phyloP scores from a whole-genome alignment of 2,888 invertebrate genomes.

The Steinernema hermaphroditum region DNA sequence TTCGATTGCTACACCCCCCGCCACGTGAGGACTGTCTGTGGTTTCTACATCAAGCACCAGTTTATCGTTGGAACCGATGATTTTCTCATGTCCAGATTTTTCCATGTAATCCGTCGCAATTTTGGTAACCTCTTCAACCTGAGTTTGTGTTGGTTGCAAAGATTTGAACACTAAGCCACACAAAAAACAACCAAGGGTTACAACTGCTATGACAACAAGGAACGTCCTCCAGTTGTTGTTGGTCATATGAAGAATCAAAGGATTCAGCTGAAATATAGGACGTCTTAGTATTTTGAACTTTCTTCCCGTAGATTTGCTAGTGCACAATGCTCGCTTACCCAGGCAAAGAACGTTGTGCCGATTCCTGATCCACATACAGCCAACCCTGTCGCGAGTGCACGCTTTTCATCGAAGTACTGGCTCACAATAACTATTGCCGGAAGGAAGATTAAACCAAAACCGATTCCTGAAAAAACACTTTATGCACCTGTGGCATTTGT shows the following conservation, averaged over 20 bases:
- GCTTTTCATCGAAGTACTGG: conserved; percentile 89
- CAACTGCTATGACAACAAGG: conserved; percentile 80
- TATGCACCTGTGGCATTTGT: neutral
- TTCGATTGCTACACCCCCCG: conserved; percentile 43
- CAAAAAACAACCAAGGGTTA: conserved; percentile 82
- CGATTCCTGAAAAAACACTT: conserved; percentile 74
- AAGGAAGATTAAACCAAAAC: conserved; percentile 93
- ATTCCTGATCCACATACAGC: conserved; percentile 94
- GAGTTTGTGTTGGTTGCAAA: conserved; percentile 51
- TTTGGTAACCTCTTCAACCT: conserved; percentile 58
- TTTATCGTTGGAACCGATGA: neutral
- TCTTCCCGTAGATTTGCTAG: conserved; percentile 28
- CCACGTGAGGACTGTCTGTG: conserved; percentile 41
- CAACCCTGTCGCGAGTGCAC: conserved; percentile 89
- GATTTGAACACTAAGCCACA: conserved; percentile 83
- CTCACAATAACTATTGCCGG: conserved; percentile 97
- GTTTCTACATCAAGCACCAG: conserved; percentile 34
- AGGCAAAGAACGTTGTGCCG: conserved; percentile 89
- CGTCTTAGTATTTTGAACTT: too few species aligned
- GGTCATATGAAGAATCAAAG: conserved; percentile 48
- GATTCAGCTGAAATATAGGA: conserved; percentile 51
- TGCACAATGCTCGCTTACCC: conserved; percentile 38
- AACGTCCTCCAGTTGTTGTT: conserved; percentile 80
- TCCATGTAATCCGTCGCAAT: conserved; percentile 54
- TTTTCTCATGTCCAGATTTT: conserved; percentile 29